A percentile compares a stretch with the other conserved stretches of the same genome.
These are phyloP conservation scores for Phalacrocorax aristotelis DNA, from an alignment of 2,113 vertebrate species.

Conservation along the genomic window DNA sequence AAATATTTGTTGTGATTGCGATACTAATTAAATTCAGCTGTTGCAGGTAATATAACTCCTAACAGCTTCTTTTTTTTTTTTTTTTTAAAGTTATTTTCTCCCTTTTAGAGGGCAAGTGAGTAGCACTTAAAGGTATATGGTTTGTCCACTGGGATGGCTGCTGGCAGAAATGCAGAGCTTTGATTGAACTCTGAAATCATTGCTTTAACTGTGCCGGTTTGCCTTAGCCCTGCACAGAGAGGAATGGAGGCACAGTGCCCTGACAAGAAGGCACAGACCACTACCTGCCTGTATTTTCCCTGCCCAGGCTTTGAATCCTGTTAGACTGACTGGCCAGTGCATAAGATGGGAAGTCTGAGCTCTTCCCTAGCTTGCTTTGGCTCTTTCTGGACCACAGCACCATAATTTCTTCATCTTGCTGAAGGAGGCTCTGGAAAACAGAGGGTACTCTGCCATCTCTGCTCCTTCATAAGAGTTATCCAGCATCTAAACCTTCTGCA, in stretches of 20 bases:
- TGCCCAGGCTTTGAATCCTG: not conserved
- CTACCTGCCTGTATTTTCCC: not conserved
- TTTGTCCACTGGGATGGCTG: not conserved
- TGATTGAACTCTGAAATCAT: not conserved
- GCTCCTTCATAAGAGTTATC: not conserved
- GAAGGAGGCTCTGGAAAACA: not conserved
- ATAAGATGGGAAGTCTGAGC: not conserved
- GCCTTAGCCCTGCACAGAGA: not conserved
- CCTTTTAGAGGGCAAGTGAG: slow-evolving; percentile 26
- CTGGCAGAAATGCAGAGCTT: not conserved
- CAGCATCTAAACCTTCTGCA: not conserved
- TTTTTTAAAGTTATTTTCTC: not conserved
- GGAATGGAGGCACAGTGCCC: not conserved
- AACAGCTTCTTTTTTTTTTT: not conserved
- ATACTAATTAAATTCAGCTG: slow-evolving; percentile 68
- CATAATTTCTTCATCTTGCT: not conserved
- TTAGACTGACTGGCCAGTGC: too few relatives aligned
- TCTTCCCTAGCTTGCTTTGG: not conserved
- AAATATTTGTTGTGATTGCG: slow-evolving; percentile 65
- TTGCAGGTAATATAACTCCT: slow-evolving; percentile 61
- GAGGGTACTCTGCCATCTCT: not conserved
- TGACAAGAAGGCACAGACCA: not conserved
- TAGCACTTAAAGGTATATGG: slow-evolving; percentile 29
- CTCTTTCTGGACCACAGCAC: not conserved
- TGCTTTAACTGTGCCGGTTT: not conserved